phyloP scores from a whole-genome alignment of 2,113 vertebrate species.

The Lipotes vexillifer region DNA sequence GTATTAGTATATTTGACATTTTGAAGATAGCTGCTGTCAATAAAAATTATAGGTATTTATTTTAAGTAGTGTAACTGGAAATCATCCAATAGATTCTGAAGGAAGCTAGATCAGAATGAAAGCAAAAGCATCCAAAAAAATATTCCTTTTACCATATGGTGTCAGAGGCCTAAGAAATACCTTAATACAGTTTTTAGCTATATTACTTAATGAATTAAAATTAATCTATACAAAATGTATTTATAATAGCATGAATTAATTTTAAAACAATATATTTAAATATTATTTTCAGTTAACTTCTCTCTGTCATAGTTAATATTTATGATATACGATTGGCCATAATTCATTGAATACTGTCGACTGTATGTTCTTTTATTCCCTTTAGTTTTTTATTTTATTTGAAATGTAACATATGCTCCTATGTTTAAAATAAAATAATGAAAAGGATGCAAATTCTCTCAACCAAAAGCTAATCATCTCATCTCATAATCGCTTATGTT shows the following conservation, averaged over 20 bases:
- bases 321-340: background rate
- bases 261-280: background rate
- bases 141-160: background rate
- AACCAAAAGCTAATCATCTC: background rate
- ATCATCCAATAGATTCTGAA: background rate
- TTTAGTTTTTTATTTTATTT: constrained; percentile 10
- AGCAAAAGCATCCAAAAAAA: background rate
- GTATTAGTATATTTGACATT: constrained; percentile 34
- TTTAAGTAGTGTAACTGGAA: constrained; percentile 18
- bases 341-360: background rate
- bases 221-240: background rate
- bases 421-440: background rate
- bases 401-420: background rate
- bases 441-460: background rate
- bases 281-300: background rate
- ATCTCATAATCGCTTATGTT: background rate
- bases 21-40: constrained; percentile 53
- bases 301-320: background rate
- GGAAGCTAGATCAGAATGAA: background rate
- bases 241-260: background rate
- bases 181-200: background rate
- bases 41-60: constrained; percentile 38
- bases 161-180: background rate
- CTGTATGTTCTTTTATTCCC: background rate
- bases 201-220: background rate